phyloP scores from a whole-genome alignment of 92 coral and sea anemone species.

The Palythoa grandis region DNA sequence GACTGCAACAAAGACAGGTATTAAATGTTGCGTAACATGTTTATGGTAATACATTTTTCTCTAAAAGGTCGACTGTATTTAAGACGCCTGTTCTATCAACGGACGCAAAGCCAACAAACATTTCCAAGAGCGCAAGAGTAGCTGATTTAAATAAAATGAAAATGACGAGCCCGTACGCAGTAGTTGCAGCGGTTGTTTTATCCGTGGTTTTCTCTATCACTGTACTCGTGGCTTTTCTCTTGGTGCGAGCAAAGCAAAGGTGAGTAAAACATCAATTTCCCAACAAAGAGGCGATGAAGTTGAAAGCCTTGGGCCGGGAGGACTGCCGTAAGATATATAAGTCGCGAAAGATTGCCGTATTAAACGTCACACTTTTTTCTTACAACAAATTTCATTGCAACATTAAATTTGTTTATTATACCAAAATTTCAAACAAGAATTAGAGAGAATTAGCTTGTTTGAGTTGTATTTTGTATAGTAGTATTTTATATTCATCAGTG shows the following conservation, averaged over 20 bases:
- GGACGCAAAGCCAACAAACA: background rate
- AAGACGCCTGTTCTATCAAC: background rate
- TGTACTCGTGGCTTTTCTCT: background rate
- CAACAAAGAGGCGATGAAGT: background rate
- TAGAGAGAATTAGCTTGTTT: too few species aligned
- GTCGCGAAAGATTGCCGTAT: too few species aligned
- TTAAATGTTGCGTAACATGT: background rate
- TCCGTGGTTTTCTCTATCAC: background rate
- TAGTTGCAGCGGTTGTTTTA: constrained; percentile 18
- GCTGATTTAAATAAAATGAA: background rate
- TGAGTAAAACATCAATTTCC: background rate
- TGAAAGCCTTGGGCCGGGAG: too few species aligned
- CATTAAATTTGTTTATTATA: too few species aligned
- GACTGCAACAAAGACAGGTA: constrained; percentile 2
- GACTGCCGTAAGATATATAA: too few species aligned
- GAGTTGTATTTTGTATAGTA: too few species aligned
- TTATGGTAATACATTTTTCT: too few species aligned
- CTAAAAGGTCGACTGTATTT: too few species aligned
- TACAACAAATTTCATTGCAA: too few species aligned
- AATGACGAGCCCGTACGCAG: constrained; percentile 12
- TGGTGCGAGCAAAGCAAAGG: background rate
- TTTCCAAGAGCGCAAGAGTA: background rate
- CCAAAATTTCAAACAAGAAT: too few species aligned
- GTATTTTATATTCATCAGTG: too few species aligned
- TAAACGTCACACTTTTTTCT: too few species aligned